Evolutionary conservation across 1,140 invertebrate genomes (phyloP).

Genomic region (Melitaea cinxia): DNA sequence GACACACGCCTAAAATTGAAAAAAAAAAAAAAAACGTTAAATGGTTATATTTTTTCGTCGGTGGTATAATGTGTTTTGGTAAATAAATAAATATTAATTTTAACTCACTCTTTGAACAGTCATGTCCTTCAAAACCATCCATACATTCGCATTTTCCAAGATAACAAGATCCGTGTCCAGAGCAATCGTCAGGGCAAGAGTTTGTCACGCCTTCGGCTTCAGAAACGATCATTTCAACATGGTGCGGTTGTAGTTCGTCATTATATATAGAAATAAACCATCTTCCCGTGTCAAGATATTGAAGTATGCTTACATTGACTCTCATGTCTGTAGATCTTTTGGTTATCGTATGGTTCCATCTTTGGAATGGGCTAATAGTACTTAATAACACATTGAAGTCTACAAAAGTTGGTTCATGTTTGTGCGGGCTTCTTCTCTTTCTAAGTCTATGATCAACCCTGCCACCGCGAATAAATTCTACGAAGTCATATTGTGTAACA

Average conservation of each 20-base stretch:
- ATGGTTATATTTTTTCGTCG: background rate
- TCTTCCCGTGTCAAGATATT: constrained; percentile 94
- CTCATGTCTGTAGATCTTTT: constrained; percentile 85
- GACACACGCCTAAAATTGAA: constrained; percentile 91
- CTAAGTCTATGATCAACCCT: constrained; percentile 89
- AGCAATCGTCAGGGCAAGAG: constrained; percentile 96
- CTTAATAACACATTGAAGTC: constrained; percentile 67
- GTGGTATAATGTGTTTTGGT: background rate
- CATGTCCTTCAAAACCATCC: constrained; percentile 95
- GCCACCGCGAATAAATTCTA: constrained; percentile 93
- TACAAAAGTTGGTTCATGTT: constrained; percentile 58
- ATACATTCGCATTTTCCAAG: constrained; percentile 97
- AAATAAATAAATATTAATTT: background rate
- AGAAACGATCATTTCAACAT: constrained; percentile 89
- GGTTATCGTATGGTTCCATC: constrained; percentile 83
- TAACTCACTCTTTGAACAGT: constrained; percentile 94
- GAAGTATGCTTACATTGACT: constrained; percentile 91
- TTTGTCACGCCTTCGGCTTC: constrained; percentile 93
- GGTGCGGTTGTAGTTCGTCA: constrained; percentile 93
- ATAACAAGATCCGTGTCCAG: constrained; percentile 96
- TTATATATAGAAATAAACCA: constrained; percentile 99
- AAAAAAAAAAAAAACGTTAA: background rate
- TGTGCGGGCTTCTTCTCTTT: constrained; percentile 73
- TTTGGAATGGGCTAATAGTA: constrained; percentile 81
- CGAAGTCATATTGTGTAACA: constrained; percentile 97